phyloP scores from a whole-genome alignment of 2,888 invertebrate genomes.

The Folsomia manolachei region DNA sequence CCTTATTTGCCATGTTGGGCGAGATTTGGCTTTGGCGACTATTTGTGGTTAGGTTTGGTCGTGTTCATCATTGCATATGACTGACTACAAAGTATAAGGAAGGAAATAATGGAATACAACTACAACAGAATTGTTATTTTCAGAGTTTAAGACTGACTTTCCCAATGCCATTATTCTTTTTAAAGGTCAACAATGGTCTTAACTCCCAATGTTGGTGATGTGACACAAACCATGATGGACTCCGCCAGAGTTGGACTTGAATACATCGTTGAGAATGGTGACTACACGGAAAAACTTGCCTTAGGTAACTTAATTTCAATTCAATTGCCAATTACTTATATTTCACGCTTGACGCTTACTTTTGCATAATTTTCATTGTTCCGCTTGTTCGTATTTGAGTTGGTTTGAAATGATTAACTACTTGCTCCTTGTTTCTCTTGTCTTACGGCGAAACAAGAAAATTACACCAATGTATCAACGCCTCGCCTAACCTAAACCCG shows the following conservation, averaged over 20 bases:
- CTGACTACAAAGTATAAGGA: no score
- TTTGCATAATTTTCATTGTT: background rate
- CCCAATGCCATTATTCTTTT: constrained; percentile 3
- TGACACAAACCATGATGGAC: constrained; percentile 64
- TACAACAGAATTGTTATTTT: background rate
- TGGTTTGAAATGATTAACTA: background rate
- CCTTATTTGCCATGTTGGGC: constrained; percentile 51
- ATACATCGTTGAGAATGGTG: constrained; percentile 90
- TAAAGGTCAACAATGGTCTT: constrained; percentile 20
- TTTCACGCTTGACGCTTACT: no score
- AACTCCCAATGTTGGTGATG: constrained; percentile 20
- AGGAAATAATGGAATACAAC: no score
- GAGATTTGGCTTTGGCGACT: background rate
- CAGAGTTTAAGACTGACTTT: background rate
- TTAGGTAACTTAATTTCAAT: constrained; percentile 63
- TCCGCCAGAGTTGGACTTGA: constrained; percentile 82
- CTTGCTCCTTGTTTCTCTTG: background rate
- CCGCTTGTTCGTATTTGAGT: background rate
- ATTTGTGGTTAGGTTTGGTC: background rate
- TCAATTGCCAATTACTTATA: constrained; percentile 1
- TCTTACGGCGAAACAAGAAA: no score
- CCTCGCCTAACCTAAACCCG: no score
- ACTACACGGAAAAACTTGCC: constrained; percentile 85
- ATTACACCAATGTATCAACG: no score
- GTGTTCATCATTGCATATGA: no score